A percentile compares a stretch with the other conserved stretches of the same genome.
These are phyloP conservation scores for Stigmatopora argus DNA, from an alignment of 2,113 vertebrate species.

Conservation along the genomic window DNA sequence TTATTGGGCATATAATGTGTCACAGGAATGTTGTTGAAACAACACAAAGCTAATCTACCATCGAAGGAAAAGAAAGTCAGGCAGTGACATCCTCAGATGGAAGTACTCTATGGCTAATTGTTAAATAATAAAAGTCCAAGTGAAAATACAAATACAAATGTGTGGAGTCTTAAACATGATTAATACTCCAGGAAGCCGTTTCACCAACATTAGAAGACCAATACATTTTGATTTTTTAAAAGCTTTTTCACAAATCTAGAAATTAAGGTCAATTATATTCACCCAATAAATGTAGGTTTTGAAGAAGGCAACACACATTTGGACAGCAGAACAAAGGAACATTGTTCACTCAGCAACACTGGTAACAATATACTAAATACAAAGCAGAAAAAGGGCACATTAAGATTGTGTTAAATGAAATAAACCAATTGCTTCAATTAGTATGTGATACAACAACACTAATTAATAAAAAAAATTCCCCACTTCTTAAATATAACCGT, in stretches of 20 bases:
- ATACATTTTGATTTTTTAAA: conserved; percentile 11
- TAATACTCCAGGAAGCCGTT: conserved; percentile 35
- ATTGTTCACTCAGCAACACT: conserved; percentile 44
- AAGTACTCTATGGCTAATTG: background rate
- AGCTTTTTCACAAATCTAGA: conserved; percentile 12
- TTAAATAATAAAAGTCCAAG: conserved; percentile 2
- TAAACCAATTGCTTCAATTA: conserved; percentile 38
- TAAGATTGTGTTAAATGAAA: conserved; percentile 42
- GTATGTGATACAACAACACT: conserved; percentile 26
- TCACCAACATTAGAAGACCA: conserved; percentile 14
- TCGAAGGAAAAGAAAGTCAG: background rate
- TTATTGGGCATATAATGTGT: too few species aligned
- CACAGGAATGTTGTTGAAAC: too few species aligned
- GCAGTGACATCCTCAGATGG: background rate
- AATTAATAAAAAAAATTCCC: conserved; percentile 33
- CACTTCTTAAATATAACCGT: conserved; percentile 10
- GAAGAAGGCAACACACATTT: conserved; percentile 16
- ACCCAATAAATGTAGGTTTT: conserved; percentile 22
- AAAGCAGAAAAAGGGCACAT: conserved; percentile 37
- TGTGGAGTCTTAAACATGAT: conserved; percentile 35
- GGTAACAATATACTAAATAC: conserved; percentile 38
- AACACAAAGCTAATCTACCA: too few species aligned
- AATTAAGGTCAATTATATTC: conserved; percentile 33
- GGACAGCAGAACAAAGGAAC: conserved; percentile 29
- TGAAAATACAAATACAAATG: conserved; percentile 30